phyloP scores from a whole-genome alignment of 2,113 vertebrate species.

The Tetrax tetrax region DNA sequence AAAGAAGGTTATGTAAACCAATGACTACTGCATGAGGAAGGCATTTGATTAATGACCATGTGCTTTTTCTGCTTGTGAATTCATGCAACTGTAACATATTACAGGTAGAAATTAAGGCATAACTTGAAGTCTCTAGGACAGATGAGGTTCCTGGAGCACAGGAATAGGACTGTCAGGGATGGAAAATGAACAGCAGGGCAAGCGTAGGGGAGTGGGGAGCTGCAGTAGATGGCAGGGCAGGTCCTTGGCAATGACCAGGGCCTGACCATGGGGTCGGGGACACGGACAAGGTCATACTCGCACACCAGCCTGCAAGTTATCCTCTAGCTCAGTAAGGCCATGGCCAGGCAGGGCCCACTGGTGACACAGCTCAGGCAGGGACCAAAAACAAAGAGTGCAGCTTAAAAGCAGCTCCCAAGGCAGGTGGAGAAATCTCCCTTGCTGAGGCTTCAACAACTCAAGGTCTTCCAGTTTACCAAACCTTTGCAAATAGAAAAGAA shows the following conservation, averaged over 20 bases:
- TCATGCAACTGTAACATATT: neutral
- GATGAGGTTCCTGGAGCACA: neutral
- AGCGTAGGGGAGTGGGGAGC: neutral
- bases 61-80: neutral
- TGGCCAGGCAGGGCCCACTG: neutral
- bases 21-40: neutral
- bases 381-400: neutral
- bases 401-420: neutral
- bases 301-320: no score
- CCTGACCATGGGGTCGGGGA: fast-evolving
- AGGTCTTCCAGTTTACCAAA: no score
- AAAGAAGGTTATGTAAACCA: neutral
- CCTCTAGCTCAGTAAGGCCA: neutral
- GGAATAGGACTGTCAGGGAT: neutral
- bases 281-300: neutral
- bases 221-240: neutral
- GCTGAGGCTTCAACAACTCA: neutral
- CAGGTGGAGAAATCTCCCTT: neutral
- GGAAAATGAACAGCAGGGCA: neutral
- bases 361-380: neutral
- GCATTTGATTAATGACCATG: neutral
- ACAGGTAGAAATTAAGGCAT: neutral
- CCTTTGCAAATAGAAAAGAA: neutral
- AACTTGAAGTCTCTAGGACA: neutral
- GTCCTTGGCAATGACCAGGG: fast-evolving